These are phyloP conservation scores for Austrofundulus limnaeus DNA, from an alignment of 2,113 vertebrate species.

Conservation along the genomic window DNA sequence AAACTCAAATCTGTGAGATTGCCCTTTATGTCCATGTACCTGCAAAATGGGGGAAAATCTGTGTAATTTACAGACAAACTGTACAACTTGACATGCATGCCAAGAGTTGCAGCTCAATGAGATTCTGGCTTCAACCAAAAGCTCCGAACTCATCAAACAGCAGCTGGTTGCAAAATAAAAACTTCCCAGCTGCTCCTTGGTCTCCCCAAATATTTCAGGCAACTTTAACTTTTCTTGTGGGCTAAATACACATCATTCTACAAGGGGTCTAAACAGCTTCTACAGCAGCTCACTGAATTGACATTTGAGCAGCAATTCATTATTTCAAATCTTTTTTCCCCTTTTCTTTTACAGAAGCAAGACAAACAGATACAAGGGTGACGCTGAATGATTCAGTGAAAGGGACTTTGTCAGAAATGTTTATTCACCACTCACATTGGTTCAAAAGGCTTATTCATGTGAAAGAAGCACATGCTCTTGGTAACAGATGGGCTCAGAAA, in stretches of 20 bases:
- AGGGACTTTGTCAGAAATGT: constrained; percentile 43
- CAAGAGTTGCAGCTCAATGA: too few relatives aligned
- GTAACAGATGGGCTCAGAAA: constrained; percentile 68
- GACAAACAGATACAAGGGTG: constrained; percentile 8
- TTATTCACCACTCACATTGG: constrained; percentile 47
- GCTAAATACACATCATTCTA: constrained; percentile 1
- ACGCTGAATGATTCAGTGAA: constrained; percentile 21
- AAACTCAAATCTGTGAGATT: too few relatives aligned
- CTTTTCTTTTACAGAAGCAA: background rate
- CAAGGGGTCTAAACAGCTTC: background rate
- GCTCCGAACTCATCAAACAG: background rate
- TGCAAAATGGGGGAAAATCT: too few relatives aligned
- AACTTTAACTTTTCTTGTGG: background rate
- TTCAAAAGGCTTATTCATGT: constrained; percentile 52
- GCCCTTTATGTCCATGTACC: too few relatives aligned
- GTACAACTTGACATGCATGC: too few relatives aligned
- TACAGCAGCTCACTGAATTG: constrained; percentile 16
- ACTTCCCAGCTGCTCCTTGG: background rate
- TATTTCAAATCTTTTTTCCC: background rate
- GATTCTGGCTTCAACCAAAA: background rate
- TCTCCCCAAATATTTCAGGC: constrained; percentile 1
- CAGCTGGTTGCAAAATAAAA: background rate
- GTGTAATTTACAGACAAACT: too few relatives aligned
- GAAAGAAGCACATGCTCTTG: constrained; percentile 38
- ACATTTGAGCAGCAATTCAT: constrained; percentile 39